Base-by-base conservation (phyloP, 2,888 invertebrate species). In the Leucophenga maculata region DNA sequence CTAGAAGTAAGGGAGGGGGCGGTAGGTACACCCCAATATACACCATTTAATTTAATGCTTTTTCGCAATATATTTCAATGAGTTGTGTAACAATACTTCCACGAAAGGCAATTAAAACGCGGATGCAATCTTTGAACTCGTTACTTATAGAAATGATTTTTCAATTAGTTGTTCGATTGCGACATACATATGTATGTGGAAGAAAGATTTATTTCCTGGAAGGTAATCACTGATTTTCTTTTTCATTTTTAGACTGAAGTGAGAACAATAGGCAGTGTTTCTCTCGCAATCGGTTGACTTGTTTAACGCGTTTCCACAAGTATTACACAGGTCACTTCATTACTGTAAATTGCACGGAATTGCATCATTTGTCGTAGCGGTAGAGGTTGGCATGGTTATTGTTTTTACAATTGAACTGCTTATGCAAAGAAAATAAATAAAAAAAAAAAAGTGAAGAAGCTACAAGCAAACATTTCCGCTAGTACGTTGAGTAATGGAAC, bases 61-160 rank as follows among this genome's bases (percentile, higher is more conserved):
- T 26, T 26, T 26, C 26, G 11, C 39, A 39, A 3, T 39, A 39
- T 39, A 39, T 26, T 31, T 59, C 3, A 59, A 31, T 31, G 16
- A 22, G 67, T 70, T 75, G 67, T 46, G 6, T 22, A 20, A 65
- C 69, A 68, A 65, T 69, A 48, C 57, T 74, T 72, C 72, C 74
- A 75, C 75, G 72, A 75, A 54, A 74, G 77, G 69, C 70, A 71
- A 44, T 71, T 26, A 55, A 69, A 72, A 76, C 69, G 71, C 77
- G 78, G 78, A 81, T 80, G 77, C 74, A 77, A 74, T 73, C 72
- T 74, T 69, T 73, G 71, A 74, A 74, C 73, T 75, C 69, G 32
- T 57, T 52, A 8, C 39, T 11, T 8, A 6, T 39, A 11, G 11
- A 60, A 22, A 60, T 26, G 31, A 60, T 55, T 39, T 39, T 48